A percentile compares a stretch with the other conserved stretches of the same genome.
Evolutionary conservation across 1,140 invertebrate species (phyloP).

Genomic region (Trigoniulus corallinus): DNA sequence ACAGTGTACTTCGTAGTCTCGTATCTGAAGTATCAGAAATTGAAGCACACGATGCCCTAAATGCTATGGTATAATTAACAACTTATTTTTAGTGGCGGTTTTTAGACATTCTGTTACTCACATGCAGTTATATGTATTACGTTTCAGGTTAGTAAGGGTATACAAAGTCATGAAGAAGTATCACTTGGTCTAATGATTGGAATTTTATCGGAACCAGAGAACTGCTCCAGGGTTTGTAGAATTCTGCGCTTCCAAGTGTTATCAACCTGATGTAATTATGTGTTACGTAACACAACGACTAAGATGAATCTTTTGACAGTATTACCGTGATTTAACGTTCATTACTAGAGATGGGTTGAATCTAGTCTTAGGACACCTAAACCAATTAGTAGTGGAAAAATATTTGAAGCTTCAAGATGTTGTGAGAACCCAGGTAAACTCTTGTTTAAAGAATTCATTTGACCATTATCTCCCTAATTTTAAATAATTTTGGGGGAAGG

Average conservation of each 20-base stretch:
- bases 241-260: slow-evolving; percentile 2
- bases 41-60: slow-evolving; percentile 78
- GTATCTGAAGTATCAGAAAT: slow-evolving; percentile 72
- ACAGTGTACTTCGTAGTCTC: slow-evolving; percentile 51
- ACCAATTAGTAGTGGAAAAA: slow-evolving; percentile 70
- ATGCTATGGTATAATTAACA: slow-evolving; percentile 44
- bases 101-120: neutral
- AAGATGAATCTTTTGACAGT: slow-evolving; percentile 29
- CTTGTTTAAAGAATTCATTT: slow-evolving; percentile 3
- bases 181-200: slow-evolving; percentile 72
- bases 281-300: slow-evolving; percentile 2
- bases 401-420: slow-evolving; percentile 71
- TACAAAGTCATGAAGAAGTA: slow-evolving; percentile 73
- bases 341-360: slow-evolving; percentile 73
- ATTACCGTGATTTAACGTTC: slow-evolving; percentile 78
- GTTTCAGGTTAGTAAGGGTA: slow-evolving; percentile 50
- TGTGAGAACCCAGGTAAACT: slow-evolving; percentile 45
- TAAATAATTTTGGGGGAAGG: too few species aligned
- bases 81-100: neutral
- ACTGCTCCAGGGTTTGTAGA: slow-evolving; percentile 47
- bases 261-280: slow-evolving; percentile 1
- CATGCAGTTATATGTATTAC: neutral
- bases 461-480: too few species aligned
- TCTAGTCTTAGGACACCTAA: slow-evolving; percentile 58
- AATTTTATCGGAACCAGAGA: slow-evolving; percentile 72